Conservation (phyloP, 2,888 invertebrate genomes). For the Yponomeuta evonymella region DNA sequence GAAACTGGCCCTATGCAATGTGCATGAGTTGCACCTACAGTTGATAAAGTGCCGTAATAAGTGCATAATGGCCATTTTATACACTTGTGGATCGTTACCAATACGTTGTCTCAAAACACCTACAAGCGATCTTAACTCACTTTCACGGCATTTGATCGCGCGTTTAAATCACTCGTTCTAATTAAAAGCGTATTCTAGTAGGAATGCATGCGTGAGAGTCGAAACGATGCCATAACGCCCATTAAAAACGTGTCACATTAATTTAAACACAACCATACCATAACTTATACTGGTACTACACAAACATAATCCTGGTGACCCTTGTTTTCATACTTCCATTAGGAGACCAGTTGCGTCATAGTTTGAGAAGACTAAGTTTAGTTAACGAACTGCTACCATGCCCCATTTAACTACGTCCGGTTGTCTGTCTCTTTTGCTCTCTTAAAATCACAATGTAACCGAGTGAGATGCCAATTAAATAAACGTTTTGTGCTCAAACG, state of each 20-base stretch:
- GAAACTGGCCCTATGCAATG: too few species aligned
- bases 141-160: not conserved
- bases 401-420: conserved; percentile 71
- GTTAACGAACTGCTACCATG: conserved; percentile 70
- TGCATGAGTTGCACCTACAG: too few species aligned
- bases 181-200: not conserved
- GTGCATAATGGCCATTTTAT: too few species aligned
- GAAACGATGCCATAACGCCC: conserved; percentile 44
- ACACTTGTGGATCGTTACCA: too few species aligned
- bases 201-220: not conserved
- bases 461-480: conserved; percentile 1
- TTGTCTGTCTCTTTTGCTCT: conserved; percentile 39
- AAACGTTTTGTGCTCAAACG: conserved; percentile 9
- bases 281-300: not conserved
- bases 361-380: conserved; percentile 25
- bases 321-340: not conserved
- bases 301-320: not conserved
- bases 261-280: conserved; percentile 24
- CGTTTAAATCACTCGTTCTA: not conserved
- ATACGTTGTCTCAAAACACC: not conserved
- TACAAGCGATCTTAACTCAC: not conserved
- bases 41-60: too few species aligned
- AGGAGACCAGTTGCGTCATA: not conserved
- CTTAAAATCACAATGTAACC: not conserved
- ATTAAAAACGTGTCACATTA: conserved; percentile 65